Evolutionary conservation across 2,113 vertebrate species (phyloP), one percentile per base, ranked within the genome.

Genomic region (Scomber japonicus): DNA sequence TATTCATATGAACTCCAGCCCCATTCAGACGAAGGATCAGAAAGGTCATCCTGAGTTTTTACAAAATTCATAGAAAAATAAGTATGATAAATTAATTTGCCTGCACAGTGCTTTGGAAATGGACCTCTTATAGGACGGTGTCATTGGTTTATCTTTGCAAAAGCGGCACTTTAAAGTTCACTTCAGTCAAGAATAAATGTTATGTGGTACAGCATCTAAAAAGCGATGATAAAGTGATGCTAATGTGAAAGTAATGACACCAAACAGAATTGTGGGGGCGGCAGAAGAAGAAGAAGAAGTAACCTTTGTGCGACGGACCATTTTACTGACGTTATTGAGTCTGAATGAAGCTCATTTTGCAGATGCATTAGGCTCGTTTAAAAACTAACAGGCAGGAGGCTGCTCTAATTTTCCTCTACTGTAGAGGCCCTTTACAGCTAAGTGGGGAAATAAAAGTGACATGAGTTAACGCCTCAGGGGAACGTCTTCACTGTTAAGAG

Each of bases 361-460:
- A 50, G 72, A 83, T 68, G 60, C 73, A 87, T 84, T 74, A 83
- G 40, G 27, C 24, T 63, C 81, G 80, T 87, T 86, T 69, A 65
- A 80, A 86, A 80, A 56, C 66, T 54, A 75, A 82, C 53, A 69
- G 24, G 75, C 51, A 49, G 63, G 61, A 55, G 51, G 82, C 40
- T 83, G 82, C 78, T 81, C 75, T 87, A 68, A 79, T 88, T 90
- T 84, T 55, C 51, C 48, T 82, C 40, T 69, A 63, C 50, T 81
- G 71, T 49, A 75, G 71, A 78, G 51, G 65, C 62, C 53, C 71
- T 71, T 87, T 69, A 90, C 59, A 76, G 51, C 24, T 51, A 74
- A 44, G 53, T n/a, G 54, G 66, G 78, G 85, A 88, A 87, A 89
- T 80, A 81, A 82, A 86, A 80, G 77, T 74, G 84, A 86, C 75